These are phyloP conservation scores for Tenodera sinensis DNA, from an alignment of 2,888 invertebrate genomes.

Conservation along the genomic window DNA sequence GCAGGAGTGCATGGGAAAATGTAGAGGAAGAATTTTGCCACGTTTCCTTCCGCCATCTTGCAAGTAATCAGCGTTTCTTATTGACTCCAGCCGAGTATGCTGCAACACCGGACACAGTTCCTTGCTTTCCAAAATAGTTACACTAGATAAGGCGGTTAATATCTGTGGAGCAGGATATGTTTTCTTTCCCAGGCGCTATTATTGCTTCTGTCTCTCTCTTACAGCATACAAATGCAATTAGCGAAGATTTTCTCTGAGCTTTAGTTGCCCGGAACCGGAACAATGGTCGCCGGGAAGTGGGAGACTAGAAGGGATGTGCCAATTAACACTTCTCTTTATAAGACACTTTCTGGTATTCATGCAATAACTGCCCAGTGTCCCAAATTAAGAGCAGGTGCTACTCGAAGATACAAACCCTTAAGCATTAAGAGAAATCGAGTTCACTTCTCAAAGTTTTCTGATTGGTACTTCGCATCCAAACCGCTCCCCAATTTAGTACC, in stretches of 20 bases:
- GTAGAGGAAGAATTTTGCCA: background rate
- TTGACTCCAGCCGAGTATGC: background rate
- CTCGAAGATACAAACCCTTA: too few species aligned
- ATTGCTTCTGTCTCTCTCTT: background rate
- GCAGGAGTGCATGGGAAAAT: background rate
- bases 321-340: constrained; percentile 17
- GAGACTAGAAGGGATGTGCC: constrained; percentile 23
- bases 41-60: background rate
- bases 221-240: background rate
- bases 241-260: background rate
- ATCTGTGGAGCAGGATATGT: background rate
- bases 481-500: too few species aligned
- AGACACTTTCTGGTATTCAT: constrained; percentile 4
- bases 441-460: too few species aligned
- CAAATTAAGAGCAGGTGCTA: background rate
- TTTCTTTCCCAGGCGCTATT: background rate
- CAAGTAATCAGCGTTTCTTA: background rate
- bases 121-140: background rate
- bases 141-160: background rate
- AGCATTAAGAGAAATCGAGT: too few species aligned
- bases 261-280: constrained; percentile 2
- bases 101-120: background rate
- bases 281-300: constrained; percentile 6
- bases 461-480: too few species aligned
- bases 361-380: background rate